Conservation (phyloP, 2,113 vertebrate species). For the Macquaria ambigua region DNA sequence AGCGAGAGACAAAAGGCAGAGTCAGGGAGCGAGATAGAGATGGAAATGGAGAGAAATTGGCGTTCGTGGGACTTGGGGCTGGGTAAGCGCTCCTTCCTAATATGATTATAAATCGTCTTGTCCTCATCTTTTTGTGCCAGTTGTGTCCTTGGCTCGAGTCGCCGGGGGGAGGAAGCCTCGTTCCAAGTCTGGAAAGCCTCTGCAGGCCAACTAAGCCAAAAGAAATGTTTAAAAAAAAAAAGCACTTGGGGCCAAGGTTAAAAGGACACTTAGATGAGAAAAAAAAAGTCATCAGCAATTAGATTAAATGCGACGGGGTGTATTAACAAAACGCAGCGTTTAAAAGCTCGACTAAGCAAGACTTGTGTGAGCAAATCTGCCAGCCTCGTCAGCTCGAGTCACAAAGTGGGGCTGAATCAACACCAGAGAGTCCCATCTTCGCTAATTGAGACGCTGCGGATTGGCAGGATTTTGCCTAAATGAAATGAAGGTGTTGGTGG, state of each 20-base stretch:
- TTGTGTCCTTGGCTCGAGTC: conserved; percentile 47
- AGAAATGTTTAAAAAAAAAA: conserved; percentile 10
- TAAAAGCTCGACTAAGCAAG: conserved; percentile 9
- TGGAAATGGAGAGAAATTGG: conserved; percentile 60
- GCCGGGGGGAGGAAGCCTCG: not conserved
- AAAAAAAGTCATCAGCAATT: conserved; percentile 34
- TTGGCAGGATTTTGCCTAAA: conserved; percentile 22
- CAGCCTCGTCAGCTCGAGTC: not conserved
- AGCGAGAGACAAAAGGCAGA: conserved; percentile 52
- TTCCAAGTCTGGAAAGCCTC: conserved; percentile 32
- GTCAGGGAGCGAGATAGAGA: conserved; percentile 41
- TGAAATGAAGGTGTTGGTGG: conserved; percentile 19
- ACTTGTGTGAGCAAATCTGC: conserved; percentile 15
- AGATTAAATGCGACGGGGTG: conserved; percentile 11
- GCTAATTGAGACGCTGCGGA: conserved; percentile 22
- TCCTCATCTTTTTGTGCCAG: conserved; percentile 52
- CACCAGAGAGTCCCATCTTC: not conserved
- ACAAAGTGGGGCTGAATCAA: not conserved
- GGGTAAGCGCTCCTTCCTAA: conserved; percentile 44
- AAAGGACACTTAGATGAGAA: conserved; percentile 17
- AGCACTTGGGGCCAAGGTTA: conserved; percentile 24
- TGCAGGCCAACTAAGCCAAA: conserved; percentile 11
- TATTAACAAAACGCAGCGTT: conserved; percentile 21
- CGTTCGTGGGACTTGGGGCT: not conserved
- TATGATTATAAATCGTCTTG: conserved; percentile 63